Evolutionary conservation across 2,113 vertebrate species (phyloP).

Genomic region (Apodemus sylvaticus): DNA sequence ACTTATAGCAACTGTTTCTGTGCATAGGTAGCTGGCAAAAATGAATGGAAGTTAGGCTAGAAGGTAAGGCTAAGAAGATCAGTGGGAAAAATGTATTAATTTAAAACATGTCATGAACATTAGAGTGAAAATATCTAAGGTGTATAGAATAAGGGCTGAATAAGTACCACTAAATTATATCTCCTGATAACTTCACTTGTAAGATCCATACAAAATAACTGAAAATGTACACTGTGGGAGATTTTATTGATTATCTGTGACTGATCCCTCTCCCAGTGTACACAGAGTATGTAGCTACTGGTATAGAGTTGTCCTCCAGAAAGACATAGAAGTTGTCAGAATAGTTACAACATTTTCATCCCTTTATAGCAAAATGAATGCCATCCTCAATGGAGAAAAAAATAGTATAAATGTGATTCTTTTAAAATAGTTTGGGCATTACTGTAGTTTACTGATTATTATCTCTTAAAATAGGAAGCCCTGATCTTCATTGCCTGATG

Average conservation of each 20-base stretch:
- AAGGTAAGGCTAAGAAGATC: no score
- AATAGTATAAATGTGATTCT: background rate
- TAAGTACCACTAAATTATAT: background rate
- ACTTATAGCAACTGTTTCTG: no score
- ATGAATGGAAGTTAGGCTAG: no score
- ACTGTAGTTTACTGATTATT: background rate
- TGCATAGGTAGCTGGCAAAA: no score
- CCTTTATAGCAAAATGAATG: background rate
- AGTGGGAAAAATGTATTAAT: background rate
- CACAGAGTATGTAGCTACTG: rapidly evolving
- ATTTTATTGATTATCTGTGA: background rate
- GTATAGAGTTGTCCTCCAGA: rapidly evolving
- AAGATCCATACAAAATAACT: background rate
- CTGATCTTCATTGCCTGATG: background rate
- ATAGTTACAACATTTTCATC: background rate
- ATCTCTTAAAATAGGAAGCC: background rate
- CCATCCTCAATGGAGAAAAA: background rate
- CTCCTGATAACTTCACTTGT: background rate
- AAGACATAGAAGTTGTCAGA: rapidly evolving
- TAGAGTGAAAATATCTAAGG: background rate
- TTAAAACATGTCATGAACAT: background rate
- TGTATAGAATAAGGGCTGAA: background rate
- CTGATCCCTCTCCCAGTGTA: background rate
- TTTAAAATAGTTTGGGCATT: background rate
- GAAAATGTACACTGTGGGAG: background rate